Percentiles rank a stretch among this genome's conserved stretches.
These are phyloP conservation scores for Dryococelus australis DNA, from an alignment of 2,888 invertebrate genomes.

Conservation along the genomic window DNA sequence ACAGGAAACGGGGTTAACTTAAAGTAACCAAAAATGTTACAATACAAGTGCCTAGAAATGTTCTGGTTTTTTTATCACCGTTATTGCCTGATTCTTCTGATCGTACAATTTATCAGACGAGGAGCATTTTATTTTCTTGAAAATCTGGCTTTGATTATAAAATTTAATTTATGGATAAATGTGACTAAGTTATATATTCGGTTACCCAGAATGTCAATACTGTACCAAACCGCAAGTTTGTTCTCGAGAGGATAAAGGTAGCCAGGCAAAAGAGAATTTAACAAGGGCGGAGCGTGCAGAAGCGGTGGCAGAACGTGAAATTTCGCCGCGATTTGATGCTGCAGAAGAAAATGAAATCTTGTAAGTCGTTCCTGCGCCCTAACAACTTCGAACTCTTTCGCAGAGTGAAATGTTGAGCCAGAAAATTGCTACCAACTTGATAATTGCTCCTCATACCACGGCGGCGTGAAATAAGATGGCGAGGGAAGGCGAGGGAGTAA, in stretches of 20 bases:
- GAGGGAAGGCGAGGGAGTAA: slow-evolving; percentile 33
- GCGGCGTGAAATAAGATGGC: slow-evolving; percentile 31
- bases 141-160: too few relatives aligned
- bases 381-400: slow-evolving; percentile 32
- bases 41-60: too few relatives aligned
- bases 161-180: too few relatives aligned
- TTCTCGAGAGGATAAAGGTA: background rate
- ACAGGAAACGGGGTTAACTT: too few relatives aligned
- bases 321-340: slow-evolving; percentile 38
- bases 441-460: slow-evolving; percentile 41
- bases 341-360: slow-evolving; percentile 41
- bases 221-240: background rate
- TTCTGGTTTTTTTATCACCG: too few relatives aligned
- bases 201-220: background rate
- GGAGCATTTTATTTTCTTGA: too few relatives aligned
- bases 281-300: background rate
- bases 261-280: background rate
- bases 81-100: too few relatives aligned
- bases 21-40: too few relatives aligned
- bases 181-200: too few relatives aligned
- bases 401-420: slow-evolving; percentile 44
- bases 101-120: too few relatives aligned
- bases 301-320: background rate
- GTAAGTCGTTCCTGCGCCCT: slow-evolving; percentile 26
- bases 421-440: slow-evolving; percentile 45